Conservation (phyloP, 2,888 invertebrate genomes). For the Pilophorus perplexus region DNA sequence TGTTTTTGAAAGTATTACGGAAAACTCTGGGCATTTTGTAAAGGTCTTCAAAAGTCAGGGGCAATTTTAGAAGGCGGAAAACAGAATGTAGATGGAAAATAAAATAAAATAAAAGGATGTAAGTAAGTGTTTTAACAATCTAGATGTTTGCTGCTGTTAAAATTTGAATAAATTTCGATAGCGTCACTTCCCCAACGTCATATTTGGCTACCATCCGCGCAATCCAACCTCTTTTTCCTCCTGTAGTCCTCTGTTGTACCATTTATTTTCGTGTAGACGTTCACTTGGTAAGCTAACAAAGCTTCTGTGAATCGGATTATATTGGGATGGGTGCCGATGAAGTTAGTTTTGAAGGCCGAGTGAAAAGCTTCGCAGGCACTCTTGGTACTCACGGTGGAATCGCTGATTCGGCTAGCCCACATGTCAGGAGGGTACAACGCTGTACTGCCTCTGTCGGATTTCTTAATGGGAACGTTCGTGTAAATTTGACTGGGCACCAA, state of each 20-base stretch:
- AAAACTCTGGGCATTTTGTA: too few relatives aligned
- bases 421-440: constrained; percentile 7
- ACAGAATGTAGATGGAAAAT: too few relatives aligned
- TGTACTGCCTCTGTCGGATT: neutral
- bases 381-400: constrained; percentile 1
- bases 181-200: neutral
- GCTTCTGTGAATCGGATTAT: neutral
- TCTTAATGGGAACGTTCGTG: too few relatives aligned
- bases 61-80: too few relatives aligned
- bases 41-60: too few relatives aligned
- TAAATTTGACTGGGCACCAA: too few relatives aligned
- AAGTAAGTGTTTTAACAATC: too few relatives aligned
- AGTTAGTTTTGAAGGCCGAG: constrained; percentile 3
- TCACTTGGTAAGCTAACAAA: neutral
- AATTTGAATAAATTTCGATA: constrained; percentile 1
- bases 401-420: constrained; percentile 13
- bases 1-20: too few relatives aligned
- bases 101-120: too few relatives aligned
- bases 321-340: constrained; percentile 1
- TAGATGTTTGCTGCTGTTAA: too few relatives aligned
- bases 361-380: neutral
- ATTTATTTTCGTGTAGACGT: neutral
- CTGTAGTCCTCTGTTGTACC: neutral
- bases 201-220: neutral
- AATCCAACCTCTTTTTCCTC: neutral